A percentile compares a stretch with the other conserved stretches of the same genome.
Evolutionary conservation across 2,888 invertebrate species (phyloP).

Genomic region (Ectobius pallidus): DNA sequence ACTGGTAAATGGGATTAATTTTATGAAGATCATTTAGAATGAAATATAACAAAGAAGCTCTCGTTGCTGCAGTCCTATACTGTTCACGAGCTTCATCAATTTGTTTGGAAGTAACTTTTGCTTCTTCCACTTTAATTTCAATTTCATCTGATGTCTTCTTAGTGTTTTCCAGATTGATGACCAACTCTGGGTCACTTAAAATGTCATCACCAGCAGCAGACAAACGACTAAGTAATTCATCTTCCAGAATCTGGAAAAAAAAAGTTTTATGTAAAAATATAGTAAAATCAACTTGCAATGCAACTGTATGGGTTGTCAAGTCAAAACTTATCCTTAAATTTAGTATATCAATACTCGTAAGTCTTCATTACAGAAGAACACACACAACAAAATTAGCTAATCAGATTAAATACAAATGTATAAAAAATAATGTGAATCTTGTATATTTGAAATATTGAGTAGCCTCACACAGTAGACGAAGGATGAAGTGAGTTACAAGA

Average conservation of each 20-base stretch:
- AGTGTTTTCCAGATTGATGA: constrained; percentile 90
- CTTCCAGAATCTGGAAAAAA: constrained; percentile 77
- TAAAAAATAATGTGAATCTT: too few species aligned
- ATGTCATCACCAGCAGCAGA: constrained; percentile 93
- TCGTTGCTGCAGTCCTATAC: constrained; percentile 82
- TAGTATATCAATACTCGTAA: too few species aligned
- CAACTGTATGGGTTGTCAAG: too few species aligned
- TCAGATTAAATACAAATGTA: too few species aligned
- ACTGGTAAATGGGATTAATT: constrained; percentile 95
- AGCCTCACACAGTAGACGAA: too few species aligned
- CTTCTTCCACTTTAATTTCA: constrained; percentile 84
- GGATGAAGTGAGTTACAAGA: too few species aligned
- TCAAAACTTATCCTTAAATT: too few species aligned
- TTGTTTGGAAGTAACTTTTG: constrained; percentile 81
- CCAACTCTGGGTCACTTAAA: constrained; percentile 86
- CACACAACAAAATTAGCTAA: too few species aligned
- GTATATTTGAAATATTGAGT: too few species aligned
- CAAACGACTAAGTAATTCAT: constrained; percentile 82
- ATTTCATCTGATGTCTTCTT: constrained; percentile 93
- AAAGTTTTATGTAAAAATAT: too few species aligned
- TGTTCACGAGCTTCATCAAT: constrained; percentile 91
- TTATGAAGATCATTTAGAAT: constrained; percentile 90
- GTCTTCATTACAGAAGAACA: too few species aligned
- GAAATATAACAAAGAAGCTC: constrained; percentile 91
- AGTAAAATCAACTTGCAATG: too few species aligned